Evolutionary conservation across 2,797 vertebrate genomes (phyloP).

Genomic region (Spinus pinus): DNA sequence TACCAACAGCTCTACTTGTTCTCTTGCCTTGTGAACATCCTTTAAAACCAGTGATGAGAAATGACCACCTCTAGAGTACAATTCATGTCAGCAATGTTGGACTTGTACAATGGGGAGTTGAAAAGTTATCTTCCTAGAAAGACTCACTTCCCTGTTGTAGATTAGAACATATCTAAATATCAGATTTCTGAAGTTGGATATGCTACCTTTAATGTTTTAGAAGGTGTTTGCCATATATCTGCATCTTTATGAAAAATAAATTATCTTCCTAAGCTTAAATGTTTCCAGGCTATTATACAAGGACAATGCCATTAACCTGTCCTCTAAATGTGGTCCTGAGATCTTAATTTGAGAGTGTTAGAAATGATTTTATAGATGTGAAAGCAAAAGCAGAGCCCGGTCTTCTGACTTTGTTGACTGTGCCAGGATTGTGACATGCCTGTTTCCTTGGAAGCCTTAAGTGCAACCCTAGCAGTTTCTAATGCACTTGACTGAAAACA

Average conservation of each 20-base stretch:
- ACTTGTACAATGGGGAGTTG: background rate
- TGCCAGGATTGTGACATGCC: background rate
- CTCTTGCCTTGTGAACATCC: background rate
- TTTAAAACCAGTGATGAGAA: background rate
- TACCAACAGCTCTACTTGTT: background rate
- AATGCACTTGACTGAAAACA: conserved; percentile 5
- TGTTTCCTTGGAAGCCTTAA: background rate
- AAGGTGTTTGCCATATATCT: background rate
- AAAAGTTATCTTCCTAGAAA: background rate
- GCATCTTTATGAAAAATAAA: background rate
- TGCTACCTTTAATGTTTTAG: background rate
- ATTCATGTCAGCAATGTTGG: background rate
- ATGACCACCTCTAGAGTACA: background rate
- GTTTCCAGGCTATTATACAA: background rate
- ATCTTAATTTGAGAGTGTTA: background rate
- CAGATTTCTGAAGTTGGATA: background rate
- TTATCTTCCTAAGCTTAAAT: background rate
- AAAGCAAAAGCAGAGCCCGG: background rate
- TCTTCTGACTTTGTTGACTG: background rate
- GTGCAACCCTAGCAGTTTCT: background rate
- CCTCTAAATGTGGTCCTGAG: background rate
- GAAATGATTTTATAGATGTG: background rate
- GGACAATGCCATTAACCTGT: background rate
- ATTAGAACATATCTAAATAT: background rate
- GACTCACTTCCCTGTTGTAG: background rate